Evolutionary conservation across 1,140 invertebrate genomes (phyloP).

Genomic region (Temnothorax longispinosus): DNA sequence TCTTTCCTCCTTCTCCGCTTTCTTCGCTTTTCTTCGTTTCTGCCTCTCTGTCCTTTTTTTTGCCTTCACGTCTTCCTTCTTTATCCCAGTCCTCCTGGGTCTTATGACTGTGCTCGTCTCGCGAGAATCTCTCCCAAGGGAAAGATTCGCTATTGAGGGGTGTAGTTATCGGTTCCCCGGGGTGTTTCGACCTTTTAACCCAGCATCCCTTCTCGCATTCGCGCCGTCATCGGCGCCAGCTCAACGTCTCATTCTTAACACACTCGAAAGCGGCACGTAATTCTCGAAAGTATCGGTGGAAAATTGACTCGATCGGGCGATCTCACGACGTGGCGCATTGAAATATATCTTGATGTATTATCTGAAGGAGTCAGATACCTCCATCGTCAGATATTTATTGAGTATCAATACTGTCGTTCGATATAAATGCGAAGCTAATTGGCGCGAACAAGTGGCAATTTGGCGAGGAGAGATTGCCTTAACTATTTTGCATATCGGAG

Average conservation of each 20-base stretch:
- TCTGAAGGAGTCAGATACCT: background rate
- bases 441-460: constrained; percentile 44
- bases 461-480: background rate
- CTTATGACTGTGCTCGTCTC: constrained; percentile 65
- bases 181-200: constrained; percentile 66
- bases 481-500: background rate
- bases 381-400: background rate
- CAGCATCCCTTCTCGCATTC: background rate
- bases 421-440: constrained; percentile 24
- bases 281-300: constrained; percentile 62
- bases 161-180: constrained; percentile 70
- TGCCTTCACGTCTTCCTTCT: background rate
- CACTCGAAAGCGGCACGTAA: constrained; percentile 55
- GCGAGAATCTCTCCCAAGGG: constrained; percentile 66
- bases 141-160: constrained; percentile 64
- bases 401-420: constrained; percentile 27
- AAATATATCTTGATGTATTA: background rate
- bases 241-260: constrained; percentile 41
- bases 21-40: constrained; percentile 6
- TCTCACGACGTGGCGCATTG: background rate
- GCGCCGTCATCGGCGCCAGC: constrained; percentile 18
- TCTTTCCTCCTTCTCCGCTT: background rate
- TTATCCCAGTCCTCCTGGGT: constrained; percentile 30
- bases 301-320: constrained; percentile 53
- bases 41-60: constrained; percentile 14